Evolutionary conservation across 2,113 vertebrate species (phyloP), one percentile per base, ranked within the genome.

Genomic region (Microcebus lehilahytsara): DNA sequence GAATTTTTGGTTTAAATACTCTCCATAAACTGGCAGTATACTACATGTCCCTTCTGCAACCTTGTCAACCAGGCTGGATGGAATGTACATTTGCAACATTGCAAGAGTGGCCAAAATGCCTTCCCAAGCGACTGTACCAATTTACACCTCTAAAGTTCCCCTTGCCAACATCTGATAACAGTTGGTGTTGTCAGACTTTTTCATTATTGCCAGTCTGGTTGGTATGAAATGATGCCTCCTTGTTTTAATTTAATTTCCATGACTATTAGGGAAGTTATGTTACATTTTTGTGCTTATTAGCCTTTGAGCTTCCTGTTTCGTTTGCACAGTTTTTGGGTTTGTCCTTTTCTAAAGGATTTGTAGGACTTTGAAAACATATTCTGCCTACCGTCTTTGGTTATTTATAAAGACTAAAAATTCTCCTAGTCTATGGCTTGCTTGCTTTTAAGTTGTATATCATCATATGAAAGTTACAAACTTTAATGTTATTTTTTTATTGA

Each of bases 401-500:
- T 91, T 77, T 85, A 72, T 85, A 58, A 72, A 67, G 56, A n/a
- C 19, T 51, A 46, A 88, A 78, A 66, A 84, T 90, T 86, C 64
- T 84, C 64, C 40, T 6, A 42, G 75, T 84, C 84, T 77, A 34
- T 19, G 49, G 53, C 64, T 96, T 71, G 37, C 64, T 96, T 66
- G 34, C 14, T 87, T 95, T 91, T 93, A 60, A 81, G 89, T 80
- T 71, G 19, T 75, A 49, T 90, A 90, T 96, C 19, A 10, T 88
- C 93, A 85, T 75, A 27, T 7, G 30, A 23, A 97, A 87, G 83
- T 92, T 81, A 49, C 78, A 71, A 67, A 90, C 58, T 84, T 93
- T 51, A 87, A 80, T 67, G 74, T 40, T 75, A 66, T 85, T 97
- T 92, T 4, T 51, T 8, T 80, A 90, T 90, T 93, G 93, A 95